These are phyloP conservation scores for Pyrgilauda ruficollis DNA, from an alignment of 2,113 vertebrate species.

Conservation along the genomic window DNA sequence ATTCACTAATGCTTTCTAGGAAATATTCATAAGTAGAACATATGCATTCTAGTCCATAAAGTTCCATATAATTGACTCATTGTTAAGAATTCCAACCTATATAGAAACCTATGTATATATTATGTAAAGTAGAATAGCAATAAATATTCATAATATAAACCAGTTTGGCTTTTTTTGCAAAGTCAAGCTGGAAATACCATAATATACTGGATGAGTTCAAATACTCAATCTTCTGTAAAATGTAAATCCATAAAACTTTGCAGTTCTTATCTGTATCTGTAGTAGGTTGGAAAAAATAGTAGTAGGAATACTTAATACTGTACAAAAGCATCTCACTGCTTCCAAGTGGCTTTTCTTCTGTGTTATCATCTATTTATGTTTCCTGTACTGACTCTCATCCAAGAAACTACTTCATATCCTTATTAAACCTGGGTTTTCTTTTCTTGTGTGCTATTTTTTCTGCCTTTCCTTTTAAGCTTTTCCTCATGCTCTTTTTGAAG, in stretches of 20 bases:
- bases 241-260: not conserved
- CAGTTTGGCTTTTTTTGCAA: not conserved
- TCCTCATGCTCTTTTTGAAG: not conserved
- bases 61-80: not conserved
- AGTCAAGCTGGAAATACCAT: not conserved
- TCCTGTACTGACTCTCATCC: not conserved
- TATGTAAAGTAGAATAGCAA: not conserved
- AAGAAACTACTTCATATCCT: not conserved
- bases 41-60: not conserved
- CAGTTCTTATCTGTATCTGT: not conserved
- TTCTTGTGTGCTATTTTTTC: not conserved
- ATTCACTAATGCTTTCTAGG: not conserved
- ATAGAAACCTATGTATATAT: not conserved
- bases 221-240: not conserved
- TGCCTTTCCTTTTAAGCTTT: not conserved
- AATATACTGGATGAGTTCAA: not conserved
- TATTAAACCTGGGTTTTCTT: not conserved
- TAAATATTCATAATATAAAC: constrained; percentile 13
- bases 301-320: not conserved
- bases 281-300: not conserved
- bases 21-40: not conserved
- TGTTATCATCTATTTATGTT: not conserved
- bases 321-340: not conserved
- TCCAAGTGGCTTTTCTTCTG: not conserved
- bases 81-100: not conserved